Evolutionary conservation across 2,797 vertebrate genomes (phyloP).

Genomic region (Corythornis leucogaster): DNA sequence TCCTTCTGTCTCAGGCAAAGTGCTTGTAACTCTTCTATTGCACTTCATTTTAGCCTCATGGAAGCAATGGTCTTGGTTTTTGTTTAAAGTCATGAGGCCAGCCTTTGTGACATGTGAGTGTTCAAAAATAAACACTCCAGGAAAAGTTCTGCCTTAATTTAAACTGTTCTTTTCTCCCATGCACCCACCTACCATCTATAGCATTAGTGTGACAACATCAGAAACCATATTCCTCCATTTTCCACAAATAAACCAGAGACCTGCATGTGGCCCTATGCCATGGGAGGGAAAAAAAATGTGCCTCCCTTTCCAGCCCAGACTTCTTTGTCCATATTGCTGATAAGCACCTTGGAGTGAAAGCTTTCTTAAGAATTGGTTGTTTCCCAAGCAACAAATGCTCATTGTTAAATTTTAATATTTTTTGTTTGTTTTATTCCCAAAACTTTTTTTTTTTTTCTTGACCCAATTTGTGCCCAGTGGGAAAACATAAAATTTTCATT

Average conservation of each 20-base stretch:
- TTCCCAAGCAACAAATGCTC: neutral
- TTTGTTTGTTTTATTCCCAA: neutral
- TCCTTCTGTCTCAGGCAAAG: neutral
- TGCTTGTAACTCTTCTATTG: neutral
- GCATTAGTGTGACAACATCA: neutral
- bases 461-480: neutral
- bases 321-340: neutral
- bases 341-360: neutral
- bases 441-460: neutral
- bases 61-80: conserved; percentile 9
- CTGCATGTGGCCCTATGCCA: neutral
- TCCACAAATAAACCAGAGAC: neutral
- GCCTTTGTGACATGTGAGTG: neutral
- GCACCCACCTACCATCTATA: neutral
- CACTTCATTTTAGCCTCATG: conserved; percentile 25
- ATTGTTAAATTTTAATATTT: neutral
- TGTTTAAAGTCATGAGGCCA: conserved; percentile 20
- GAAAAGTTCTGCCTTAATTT: conserved; percentile 18
- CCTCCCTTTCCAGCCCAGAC: neutral
- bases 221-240: neutral
- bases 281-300: neutral
- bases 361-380: neutral
- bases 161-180: conserved; percentile 39
- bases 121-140: conserved; percentile 44
- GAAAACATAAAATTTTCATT: neutral